A percentile compares a stretch with the other conserved stretches of the same genome.
Conservation (phyloP, 1,140 invertebrate genomes). For the Batillaria attramentaria region DNA sequence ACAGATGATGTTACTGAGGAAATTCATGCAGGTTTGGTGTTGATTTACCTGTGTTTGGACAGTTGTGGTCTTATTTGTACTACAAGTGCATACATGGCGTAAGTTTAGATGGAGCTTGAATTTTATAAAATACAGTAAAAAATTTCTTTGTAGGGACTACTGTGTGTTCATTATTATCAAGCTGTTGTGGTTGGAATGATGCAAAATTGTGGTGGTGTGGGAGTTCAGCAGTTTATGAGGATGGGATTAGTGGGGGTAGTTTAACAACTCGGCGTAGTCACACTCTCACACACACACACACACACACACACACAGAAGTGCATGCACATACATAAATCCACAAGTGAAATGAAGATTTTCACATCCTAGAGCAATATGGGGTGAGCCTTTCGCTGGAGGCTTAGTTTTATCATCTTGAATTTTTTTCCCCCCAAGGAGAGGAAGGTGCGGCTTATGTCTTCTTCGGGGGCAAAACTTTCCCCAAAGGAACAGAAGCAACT, state of each 20-base stretch:
- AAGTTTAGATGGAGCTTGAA: neutral
- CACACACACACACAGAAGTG: neutral
- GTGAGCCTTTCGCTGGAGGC: neutral
- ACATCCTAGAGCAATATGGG: neutral
- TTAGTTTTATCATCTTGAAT: no score
- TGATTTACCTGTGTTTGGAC: neutral
- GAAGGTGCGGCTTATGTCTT: constrained; percentile 51
- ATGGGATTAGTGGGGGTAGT: no score
- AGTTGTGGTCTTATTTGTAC: neutral
- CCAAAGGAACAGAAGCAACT: constrained; percentile 34
- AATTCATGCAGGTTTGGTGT: constrained; percentile 41
- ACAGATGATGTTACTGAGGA: constrained; percentile 52
- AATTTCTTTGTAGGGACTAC: neutral
- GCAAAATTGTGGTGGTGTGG: neutral
- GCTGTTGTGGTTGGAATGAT: no score
- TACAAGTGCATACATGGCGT: neutral
- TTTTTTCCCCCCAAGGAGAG: no score
- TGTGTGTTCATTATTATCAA: neutral
- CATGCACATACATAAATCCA: neutral
- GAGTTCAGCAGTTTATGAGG: no score
- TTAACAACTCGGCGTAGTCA: neutral
- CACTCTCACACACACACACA: neutral
- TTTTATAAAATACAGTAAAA: neutral
- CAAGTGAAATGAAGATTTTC: neutral
- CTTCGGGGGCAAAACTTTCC: constrained; percentile 46